Evolutionary conservation across 2,888 invertebrate species (phyloP), one percentile per base, ranked within the genome.

Genomic region (Sinotaia quadrata): DNA sequence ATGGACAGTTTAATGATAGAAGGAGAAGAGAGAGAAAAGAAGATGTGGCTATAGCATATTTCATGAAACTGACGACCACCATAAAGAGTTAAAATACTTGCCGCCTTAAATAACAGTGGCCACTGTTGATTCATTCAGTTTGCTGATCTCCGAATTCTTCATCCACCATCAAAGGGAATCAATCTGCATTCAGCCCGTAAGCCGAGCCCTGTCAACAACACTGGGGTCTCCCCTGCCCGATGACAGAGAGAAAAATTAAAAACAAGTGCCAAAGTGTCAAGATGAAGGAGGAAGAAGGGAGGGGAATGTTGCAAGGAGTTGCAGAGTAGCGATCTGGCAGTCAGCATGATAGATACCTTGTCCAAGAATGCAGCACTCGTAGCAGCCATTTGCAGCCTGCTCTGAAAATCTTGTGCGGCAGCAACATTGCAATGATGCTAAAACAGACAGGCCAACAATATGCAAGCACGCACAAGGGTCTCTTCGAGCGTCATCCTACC

Each of bases 31-130:
- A 60, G 33, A 68, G 44, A 34, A 65, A 27, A 56, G 31, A 44
- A 15, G 47, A 21, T n/a, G 21, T 37, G 29, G 8, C 29, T 44
- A 21, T 34, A 7, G 21, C 18, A 10, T 18, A 34, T 21, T 10
- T 29, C 24, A 54, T 29, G 31, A 27, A 27, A 29, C 31, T 54
- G 54, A 27, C 21, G 34, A 57, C 72, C 68, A 70, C 61, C 67
- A 68, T 65, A 73, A 73, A 75, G 75, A 75, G 65, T 72, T 63
- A 75, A 74, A 74, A 78, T 75, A 77, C 76, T 78, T 78, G 78
- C 78, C 78, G 71, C 74, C 75, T 72, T 44, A 68, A 61, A 73
- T 71, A 71, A 73, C 72, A 75, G 74, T 74, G 68, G 60, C 69
- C 67, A 75, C 73, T 75, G 75, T 71, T 69, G 72, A 63, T 63